Conservation (phyloP, 92 coral and sea anemone genomes). For the Porites rus region DNA sequence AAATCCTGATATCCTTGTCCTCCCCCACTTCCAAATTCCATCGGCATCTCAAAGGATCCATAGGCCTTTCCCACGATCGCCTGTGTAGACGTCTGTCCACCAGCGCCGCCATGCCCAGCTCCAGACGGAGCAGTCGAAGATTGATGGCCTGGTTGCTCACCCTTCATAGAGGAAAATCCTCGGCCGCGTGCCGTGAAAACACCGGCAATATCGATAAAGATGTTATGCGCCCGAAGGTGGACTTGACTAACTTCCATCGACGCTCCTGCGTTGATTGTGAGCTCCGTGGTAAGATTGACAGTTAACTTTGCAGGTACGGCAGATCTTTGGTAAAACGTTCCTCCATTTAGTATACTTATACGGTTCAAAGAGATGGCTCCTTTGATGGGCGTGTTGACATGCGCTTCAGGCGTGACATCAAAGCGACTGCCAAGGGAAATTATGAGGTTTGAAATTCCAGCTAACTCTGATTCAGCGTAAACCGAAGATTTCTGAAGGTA, state of each 20-base stretch:
- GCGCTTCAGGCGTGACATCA: conserved; percentile 83
- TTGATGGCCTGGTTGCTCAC: conserved; percentile 81
- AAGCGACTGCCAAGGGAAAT: conserved; percentile 80
- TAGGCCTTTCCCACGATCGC: conserved; percentile 85
- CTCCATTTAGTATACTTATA: conserved; percentile 85
- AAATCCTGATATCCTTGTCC: conserved; percentile 82
- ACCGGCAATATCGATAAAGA: conserved; percentile 85
- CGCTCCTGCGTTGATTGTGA: conserved; percentile 86
- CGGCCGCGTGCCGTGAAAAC: conserved; percentile 87
- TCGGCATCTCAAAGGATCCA: conserved; percentile 83
- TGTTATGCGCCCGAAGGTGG: conserved; percentile 73
- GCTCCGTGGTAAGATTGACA: conserved; percentile 63
- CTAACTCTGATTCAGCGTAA: conserved; percentile 67
- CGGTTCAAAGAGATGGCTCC: conserved; percentile 65
- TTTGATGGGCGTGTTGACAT: conserved; percentile 69
- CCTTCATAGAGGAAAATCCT: conserved; percentile 78
- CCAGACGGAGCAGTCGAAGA: conserved; percentile 84
- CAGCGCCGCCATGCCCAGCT: conserved; percentile 99
- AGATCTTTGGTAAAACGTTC: conserved; percentile 80
- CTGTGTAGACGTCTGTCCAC: conserved; percentile 85
- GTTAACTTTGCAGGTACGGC: conserved; percentile 57
- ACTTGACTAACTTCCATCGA: conserved; percentile 78
- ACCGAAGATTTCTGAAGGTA: conserved; percentile 79
- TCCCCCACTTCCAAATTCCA: conserved; percentile 92
- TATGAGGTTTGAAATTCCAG: conserved; percentile 76